Percentiles rank a stretch among this genome's conserved stretches.
These are phyloP conservation scores for Meiosimyza decipiens DNA, from an alignment of 2,888 invertebrate genomes.

Conservation along the genomic window DNA sequence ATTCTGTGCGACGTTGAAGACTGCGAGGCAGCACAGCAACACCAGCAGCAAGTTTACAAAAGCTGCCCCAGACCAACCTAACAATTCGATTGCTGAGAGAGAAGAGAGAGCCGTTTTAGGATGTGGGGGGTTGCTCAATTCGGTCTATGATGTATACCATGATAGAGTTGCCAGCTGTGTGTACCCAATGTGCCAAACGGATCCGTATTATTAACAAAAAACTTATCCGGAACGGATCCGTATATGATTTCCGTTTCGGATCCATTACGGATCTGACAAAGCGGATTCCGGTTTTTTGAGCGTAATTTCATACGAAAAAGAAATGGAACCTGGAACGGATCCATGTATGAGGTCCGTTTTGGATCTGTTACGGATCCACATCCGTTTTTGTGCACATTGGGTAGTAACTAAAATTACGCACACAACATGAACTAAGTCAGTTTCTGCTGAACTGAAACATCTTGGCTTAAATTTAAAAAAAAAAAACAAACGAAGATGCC, in stretches of 20 bases:
- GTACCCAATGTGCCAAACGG: too few relatives aligned
- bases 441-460: not conserved
- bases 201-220: too few relatives aligned
- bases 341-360: too few relatives aligned
- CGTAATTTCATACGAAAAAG: too few relatives aligned
- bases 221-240: too few relatives aligned
- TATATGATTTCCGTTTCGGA: too few relatives aligned
- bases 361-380: too few relatives aligned
- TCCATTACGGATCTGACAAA: too few relatives aligned
- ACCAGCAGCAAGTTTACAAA: not conserved
- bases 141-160: conserved; percentile 16
- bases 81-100: not conserved
- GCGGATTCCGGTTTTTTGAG: too few relatives aligned
- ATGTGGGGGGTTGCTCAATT: not conserved
- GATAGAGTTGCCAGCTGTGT: conserved; percentile 5
- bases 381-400: too few relatives aligned
- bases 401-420: not conserved
- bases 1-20: not conserved
- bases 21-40: not conserved
- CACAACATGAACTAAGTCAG: not conserved
- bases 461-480: not conserved
- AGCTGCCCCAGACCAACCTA: not conserved
- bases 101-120: conserved; percentile 3
- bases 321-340: too few relatives aligned
- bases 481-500: not conserved